Evolutionary conservation across 2,113 vertebrate species (phyloP).

Genomic region (Nestor notabilis): DNA sequence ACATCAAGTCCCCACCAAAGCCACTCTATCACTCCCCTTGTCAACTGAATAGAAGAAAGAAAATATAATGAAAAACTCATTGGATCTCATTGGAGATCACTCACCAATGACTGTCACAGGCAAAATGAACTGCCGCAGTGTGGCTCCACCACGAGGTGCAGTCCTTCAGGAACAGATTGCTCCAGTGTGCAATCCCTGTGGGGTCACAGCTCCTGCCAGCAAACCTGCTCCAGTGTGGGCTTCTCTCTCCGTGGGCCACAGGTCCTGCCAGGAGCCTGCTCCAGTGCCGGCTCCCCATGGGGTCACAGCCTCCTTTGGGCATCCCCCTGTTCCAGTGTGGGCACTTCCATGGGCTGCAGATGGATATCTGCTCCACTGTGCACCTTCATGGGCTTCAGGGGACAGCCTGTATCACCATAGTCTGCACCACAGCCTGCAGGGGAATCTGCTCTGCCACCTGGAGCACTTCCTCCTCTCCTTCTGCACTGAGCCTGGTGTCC

Average conservation of each 20-base stretch:
- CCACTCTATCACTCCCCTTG: not conserved
- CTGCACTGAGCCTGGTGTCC: not conserved
- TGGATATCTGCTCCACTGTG: not conserved
- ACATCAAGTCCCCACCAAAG: not conserved
- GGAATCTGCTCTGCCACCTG: not conserved
- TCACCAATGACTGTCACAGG: no score
- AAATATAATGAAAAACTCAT: no score
- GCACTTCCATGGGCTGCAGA: rapidly evolving
- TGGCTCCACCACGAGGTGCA: not conserved
- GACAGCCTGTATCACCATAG: no score
- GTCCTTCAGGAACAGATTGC: not conserved
- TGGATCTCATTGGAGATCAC: not conserved
- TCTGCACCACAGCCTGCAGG: no score
- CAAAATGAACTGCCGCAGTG: not conserved
- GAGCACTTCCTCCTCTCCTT: no score
- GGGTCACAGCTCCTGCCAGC: not conserved
- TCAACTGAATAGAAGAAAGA: not conserved
- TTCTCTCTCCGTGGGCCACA: not conserved
- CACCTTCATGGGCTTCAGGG: not conserved
- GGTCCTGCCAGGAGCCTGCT: not conserved
- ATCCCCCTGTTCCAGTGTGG: rapidly evolving
- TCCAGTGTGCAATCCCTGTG: not conserved
- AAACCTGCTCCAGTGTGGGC: not conserved
- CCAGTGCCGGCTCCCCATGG: no score
- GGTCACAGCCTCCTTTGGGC: not conserved